A percentile compares a stretch with the other conserved stretches of the same genome.
Evolutionary conservation across 1,140 invertebrate species (phyloP).

Genomic region (Gerris buenoi): DNA sequence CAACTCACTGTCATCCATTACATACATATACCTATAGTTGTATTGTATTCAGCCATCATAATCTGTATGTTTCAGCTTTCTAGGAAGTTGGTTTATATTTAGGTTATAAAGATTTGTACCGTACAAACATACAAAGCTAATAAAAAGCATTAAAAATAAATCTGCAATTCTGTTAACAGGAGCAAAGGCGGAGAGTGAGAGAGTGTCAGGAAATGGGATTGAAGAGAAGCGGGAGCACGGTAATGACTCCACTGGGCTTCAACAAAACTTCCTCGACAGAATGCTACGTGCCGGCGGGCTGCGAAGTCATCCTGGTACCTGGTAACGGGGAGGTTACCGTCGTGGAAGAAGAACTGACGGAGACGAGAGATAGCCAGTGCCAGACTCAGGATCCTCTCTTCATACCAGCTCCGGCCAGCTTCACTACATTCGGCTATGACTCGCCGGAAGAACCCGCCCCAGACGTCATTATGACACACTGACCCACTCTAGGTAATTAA

Average conservation of each 20-base stretch:
- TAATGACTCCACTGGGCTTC: background rate
- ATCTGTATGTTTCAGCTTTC: no score
- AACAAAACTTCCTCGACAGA: background rate
- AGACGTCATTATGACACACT: conserved; percentile 3
- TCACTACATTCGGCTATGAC: background rate
- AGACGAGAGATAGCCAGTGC: background rate
- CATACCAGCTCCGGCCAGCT: background rate
- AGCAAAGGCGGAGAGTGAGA: background rate
- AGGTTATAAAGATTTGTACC: no score
- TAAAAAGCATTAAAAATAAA: no score
- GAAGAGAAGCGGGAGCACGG: background rate
- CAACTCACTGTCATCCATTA: no score
- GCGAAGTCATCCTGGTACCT: conserved; percentile 1
- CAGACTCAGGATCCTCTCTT: background rate
- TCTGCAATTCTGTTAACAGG: background rate
- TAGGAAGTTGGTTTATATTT: no score
- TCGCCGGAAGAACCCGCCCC: background rate
- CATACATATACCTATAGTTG: no score
- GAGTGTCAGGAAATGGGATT: background rate
- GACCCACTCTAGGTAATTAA: background rate
- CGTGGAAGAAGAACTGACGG: background rate
- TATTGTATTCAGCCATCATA: no score
- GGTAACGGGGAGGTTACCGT: background rate
- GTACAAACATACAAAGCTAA: no score
- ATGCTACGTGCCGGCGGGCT: background rate